Evolutionary conservation across 1,140 invertebrate genomes (phyloP), one percentile per base, ranked within the genome.

Genomic region (Geopemphigus sp.): DNA sequence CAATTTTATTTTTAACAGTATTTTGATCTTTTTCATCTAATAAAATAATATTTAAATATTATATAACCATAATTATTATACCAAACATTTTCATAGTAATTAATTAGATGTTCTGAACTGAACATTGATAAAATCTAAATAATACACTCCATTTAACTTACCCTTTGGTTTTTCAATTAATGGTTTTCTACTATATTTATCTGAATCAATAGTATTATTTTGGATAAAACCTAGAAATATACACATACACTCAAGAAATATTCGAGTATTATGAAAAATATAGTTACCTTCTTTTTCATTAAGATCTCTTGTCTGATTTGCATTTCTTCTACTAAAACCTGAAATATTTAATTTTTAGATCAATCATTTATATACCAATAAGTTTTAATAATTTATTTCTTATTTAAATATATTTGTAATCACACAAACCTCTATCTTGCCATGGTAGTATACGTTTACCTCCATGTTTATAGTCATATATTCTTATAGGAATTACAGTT

Each of bases 381-480:
- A 39, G 32, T 8, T 39, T 39, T 39, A 39, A 39, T 39, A 39
- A 39, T 39, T 3, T 39, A 39, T 39, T 39, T 39, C 8, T 39
- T 8, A 39, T 39, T 4, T 8, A 39, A 39, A 39, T 39, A 39
- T 39, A 39, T 39, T 22, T n/a, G 24, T 32, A 54, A 39, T 2
- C n/a, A 2, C 22, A 78, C 74, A 63, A 76, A 78, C 74, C 74
- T 63, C 74, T 78, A 63, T 78, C 74, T 78, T 63, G 57, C 74
- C 74, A 78, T 5, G 74, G 74, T n/a, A 78, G 17, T 47, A 61
- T 45, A 39, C 74, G 74, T 78, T 78, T 78, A 61, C 74, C 74
- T 61, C 74, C 74, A 50, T 78, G 74, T 45, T 78, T 78, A 78
- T 78, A 50, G 50, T 78, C 74, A 78, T 61, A 59, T 63, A 78